Percentiles rank a stretch among this genome's conserved stretches.
phyloP scores from a whole-genome alignment of 2,113 vertebrate species.

The human region DNA sequence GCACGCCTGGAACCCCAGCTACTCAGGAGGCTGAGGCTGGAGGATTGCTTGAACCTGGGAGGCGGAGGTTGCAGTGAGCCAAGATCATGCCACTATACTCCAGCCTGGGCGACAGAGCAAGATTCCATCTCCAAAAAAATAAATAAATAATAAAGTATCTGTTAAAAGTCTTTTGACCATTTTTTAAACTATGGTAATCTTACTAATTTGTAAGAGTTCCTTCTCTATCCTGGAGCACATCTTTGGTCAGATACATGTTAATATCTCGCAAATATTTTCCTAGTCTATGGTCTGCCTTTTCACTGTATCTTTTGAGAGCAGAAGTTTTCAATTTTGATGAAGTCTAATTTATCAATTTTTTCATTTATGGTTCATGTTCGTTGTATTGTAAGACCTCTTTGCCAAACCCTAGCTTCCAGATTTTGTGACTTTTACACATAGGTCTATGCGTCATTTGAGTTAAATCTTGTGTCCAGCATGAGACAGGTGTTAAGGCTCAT shows the following conservation, averaged over 20 bases:
- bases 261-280: accelerated
- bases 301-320: not conserved
- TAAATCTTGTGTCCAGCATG: accelerated
- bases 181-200: not conserved
- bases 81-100: not conserved
- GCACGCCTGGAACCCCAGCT: too few relatives aligned
- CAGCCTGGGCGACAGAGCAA: not conserved
- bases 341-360: not conserved
- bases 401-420: not conserved
- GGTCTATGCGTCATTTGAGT: not conserved
- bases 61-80: not conserved
- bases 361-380: not conserved
- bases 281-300: not conserved
- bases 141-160: not conserved
- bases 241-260: not conserved
- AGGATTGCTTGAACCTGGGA: too few relatives aligned
- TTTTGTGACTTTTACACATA: too few relatives aligned
- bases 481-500: not conserved
- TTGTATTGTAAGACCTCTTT: not conserved
- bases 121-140: not conserved
- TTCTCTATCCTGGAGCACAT: not conserved
- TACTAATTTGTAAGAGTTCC: not conserved
- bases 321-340: not conserved
- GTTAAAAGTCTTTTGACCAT: not conserved
- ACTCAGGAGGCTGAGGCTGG: too few relatives aligned